Evolutionary conservation across 2,888 invertebrate genomes (phyloP), one percentile per base, ranked within the genome.

Genomic region (Eustalomyia histrio): DNA sequence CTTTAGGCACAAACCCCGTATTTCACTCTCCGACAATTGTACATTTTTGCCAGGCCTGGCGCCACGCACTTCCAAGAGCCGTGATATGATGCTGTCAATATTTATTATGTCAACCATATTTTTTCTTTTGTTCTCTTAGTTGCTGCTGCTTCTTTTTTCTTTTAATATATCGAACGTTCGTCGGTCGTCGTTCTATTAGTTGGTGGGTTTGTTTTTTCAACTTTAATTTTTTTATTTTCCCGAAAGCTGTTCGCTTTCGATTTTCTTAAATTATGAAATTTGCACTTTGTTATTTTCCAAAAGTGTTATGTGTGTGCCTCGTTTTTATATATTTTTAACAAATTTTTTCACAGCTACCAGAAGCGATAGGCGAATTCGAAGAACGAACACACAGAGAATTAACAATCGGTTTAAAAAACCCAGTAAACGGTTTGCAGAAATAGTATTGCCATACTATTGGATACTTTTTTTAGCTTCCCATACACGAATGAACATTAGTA

Each of bases 1-100:
- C 92, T 99, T 99, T 88, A 99, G 93, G 92, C 99, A 99, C 86
- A 99, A 93, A 88, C 98, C 98, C 91, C 98, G 94, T 89, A 99
- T 99, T 93, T 99, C 99, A 90, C 95, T 95, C 94, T 99, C 99
- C 87, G 98, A 97, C 91, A 99, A 93, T 93, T 99, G 99, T 89
- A 99, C 99, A 94, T 98, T 99, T 93, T 99, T 99, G 72, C 99
- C 99, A 88, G 99, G 99, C 92, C 99, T 94, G 89, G 98, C 97
- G 91, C 99, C 99, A 90, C 99, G 95, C 90, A 99, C 99, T 85
- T 89, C 89, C 83, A 89, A 84, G 81, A 89, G 88, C 84, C 89
- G 84, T 78, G 89, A 89, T 86, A 89, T 89, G 82, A 89, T 89
- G 85, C 90, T 89, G 86, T 89, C 89, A 84, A 89, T 89, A 85